Conservation (phyloP, 2,888 invertebrate genomes). For the Byasa hedistus region DNA sequence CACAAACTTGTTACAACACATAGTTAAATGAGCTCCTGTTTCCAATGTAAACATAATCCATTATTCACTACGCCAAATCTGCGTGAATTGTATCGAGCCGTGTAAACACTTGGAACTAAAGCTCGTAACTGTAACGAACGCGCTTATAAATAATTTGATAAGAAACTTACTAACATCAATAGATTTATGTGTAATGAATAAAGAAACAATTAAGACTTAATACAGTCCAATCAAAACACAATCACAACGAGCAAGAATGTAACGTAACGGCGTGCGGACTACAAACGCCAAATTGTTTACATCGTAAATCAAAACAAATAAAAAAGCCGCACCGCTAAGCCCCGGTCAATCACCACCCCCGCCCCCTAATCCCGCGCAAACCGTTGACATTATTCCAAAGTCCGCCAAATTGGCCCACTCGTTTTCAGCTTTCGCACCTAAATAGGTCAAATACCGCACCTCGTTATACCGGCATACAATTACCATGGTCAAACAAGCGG, state of each 20-base stretch:
- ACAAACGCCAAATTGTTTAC: conserved; percentile 19
- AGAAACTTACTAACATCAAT: not conserved
- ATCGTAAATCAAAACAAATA: conserved; percentile 27
- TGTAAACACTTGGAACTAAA: conserved; percentile 22
- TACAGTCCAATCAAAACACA: not conserved
- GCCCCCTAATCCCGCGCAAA: conserved; percentile 25
- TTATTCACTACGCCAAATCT: conserved; percentile 25
- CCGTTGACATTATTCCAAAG: conserved; percentile 1
- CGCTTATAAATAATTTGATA: not conserved
- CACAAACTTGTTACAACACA: not conserved
- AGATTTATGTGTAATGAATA: not conserved
- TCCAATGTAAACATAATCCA: conserved; percentile 20
- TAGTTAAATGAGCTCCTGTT: not conserved
- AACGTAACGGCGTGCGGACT: not conserved
- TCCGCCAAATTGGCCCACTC: conserved; percentile 1
- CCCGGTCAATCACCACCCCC: conserved; percentile 14
- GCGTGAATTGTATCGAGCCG: conserved; percentile 16
- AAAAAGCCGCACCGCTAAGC: conserved; percentile 2
- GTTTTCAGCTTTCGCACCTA: conserved; percentile 18
- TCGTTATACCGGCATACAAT: conserved; percentile 42
- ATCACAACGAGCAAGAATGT: not conserved
- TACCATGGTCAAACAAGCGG: conserved; percentile 45
- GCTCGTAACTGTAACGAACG: not conserved
- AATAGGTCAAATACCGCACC: conserved; percentile 33
- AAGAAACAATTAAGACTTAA: too few relatives aligned